Conservation (phyloP, 2,797 vertebrate genomes). For the Mergus octosetaceus region DNA sequence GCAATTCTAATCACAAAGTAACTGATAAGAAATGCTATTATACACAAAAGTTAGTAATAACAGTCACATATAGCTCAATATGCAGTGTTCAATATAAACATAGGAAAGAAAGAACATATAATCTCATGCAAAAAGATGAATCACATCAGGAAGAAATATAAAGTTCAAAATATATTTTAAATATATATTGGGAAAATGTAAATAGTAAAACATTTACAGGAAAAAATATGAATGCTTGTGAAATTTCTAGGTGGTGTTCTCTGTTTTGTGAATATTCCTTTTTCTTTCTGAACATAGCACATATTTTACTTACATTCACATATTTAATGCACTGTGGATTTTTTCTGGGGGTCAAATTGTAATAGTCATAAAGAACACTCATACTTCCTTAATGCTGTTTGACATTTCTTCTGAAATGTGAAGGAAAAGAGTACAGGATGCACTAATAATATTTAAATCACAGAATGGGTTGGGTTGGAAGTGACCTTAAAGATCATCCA, state of each 20-base stretch:
- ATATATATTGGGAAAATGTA: neutral
- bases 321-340: neutral
- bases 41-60: neutral
- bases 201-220: neutral
- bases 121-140: neutral
- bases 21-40: neutral
- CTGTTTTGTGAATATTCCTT: neutral
- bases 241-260: neutral
- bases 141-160: neutral
- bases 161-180: neutral
- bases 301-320: neutral
- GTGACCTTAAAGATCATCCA: too few relatives aligned
- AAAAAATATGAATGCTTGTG: neutral
- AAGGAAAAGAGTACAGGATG: neutral
- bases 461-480: too few relatives aligned
- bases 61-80: constrained; percentile 14
- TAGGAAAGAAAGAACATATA: neutral
- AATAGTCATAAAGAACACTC: neutral
- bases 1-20: neutral
- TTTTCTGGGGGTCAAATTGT: neutral
- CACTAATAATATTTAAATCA: neutral
- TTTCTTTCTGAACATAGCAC: neutral
- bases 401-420: neutral
- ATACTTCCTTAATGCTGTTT: neutral
- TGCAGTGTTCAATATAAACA: neutral